Evolutionary conservation across 2,797 vertebrate species (phyloP).

Genomic region (Sebastes cheni): DNA sequence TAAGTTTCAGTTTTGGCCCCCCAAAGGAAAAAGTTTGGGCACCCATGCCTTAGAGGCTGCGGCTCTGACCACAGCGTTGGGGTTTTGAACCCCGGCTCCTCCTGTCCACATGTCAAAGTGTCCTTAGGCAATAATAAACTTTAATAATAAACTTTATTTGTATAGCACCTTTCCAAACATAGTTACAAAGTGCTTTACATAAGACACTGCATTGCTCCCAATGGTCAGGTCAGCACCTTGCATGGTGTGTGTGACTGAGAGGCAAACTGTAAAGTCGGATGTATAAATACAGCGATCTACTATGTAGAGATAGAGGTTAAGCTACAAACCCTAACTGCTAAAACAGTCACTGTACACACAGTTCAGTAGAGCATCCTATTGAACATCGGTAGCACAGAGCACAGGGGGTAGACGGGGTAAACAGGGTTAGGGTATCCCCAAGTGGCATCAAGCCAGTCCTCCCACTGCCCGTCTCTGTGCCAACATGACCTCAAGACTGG

Average conservation of each 20-base stretch:
- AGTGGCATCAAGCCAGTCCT: conserved; percentile 28
- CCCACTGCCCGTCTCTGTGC: conserved; percentile 1
- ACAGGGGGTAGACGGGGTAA: background rate
- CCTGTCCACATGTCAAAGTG: background rate
- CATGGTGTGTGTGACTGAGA: background rate
- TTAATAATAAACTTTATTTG: too few relatives aligned
- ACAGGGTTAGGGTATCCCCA: conserved; percentile 43
- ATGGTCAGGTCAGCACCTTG: background rate
- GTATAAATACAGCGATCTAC: background rate
- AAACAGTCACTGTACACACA: background rate
- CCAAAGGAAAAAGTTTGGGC: too few relatives aligned
- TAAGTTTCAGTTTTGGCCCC: too few relatives aligned
- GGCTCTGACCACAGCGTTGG: background rate
- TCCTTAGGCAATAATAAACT: background rate
- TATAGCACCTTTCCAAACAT: too few relatives aligned
- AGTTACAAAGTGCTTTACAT: background rate
- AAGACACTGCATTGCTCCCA: background rate
- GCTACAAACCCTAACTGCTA: background rate
- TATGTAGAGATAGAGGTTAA: background rate
- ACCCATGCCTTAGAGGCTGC: background rate
- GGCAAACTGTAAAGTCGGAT: background rate
- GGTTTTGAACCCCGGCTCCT: background rate
- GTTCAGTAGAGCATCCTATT: background rate
- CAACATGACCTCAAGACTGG: background rate
- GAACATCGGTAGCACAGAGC: background rate